Base-by-base conservation (phyloP, 2,797 vertebrate species). In the Sebastes taczanowskii region DNA sequence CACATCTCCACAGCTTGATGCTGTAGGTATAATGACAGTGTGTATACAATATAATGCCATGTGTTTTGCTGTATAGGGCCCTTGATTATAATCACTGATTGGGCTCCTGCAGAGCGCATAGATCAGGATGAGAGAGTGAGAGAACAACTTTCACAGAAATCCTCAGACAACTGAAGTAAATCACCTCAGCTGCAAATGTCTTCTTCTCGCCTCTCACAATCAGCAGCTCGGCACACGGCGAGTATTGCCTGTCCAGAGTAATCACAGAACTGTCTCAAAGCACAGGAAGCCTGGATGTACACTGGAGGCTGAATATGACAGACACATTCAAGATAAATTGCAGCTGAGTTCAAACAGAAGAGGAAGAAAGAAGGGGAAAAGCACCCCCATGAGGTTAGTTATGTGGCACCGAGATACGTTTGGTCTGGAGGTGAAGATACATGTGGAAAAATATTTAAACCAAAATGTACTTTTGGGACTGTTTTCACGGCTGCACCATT, bases 161-260 rank as follows among this genome's bases (percentile, higher is more conserved):
- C 77, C 74, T 7, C 59, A 62, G 77, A 86, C 68, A 79, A 76
- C 32, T 71, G 80, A 85, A 87, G 79, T 80, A 77, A 88, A 88
- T 92, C 84, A 77, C 78, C 77, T 83, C 79, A 38, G 82, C 84
- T 71, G 5, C 88, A 72, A 53, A 81, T 62, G 60, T 88, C 79
- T 73, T 69, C 79, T 74, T 46, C 71, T 75, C 52, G 58, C 76
- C 66, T 72, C 81, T 81, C 64, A 75, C 84, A 77, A 83, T 81
- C 82, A 87, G 4, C 78, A 58, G 77, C 82, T 59, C 73, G 35
- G 69, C 77, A 30, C 60, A 82, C 30, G 58, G 71, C 14, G 73
- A 82, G 82, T 55, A 82, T 85, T 78, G 83, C 80, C 84, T 88
- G 87, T 88, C 87, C 80, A 7, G 71, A 60, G 85, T 84, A 86